Conservation (phyloP, 2,888 invertebrate species). For the Hydraecia micacea region DNA sequence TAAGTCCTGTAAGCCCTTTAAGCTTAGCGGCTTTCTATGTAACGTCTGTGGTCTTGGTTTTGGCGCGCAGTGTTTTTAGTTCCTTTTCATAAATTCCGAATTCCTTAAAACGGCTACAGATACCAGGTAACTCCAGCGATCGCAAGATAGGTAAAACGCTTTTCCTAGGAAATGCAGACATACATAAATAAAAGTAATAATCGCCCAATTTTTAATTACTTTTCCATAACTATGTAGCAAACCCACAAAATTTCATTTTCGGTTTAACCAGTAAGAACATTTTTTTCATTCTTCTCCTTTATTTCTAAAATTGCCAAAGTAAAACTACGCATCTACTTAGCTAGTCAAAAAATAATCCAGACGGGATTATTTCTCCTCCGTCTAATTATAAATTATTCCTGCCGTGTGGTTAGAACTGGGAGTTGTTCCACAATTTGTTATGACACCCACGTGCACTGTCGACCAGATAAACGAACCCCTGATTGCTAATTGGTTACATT, state of each 20-base stretch:
- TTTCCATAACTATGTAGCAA: not conserved
- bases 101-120: not conserved
- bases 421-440: slow-evolving; percentile 25
- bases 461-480: slow-evolving; percentile 16
- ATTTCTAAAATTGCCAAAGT: not conserved
- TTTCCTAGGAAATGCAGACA: not conserved
- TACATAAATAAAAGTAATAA: not conserved
- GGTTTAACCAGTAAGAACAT: not conserved
- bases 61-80: not conserved
- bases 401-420: slow-evolving; percentile 17
- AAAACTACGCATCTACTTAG: not conserved
- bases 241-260: not conserved
- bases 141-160: not conserved
- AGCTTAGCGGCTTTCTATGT: not conserved
- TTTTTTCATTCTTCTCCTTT: not conserved
- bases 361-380: too few species aligned
- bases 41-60: not conserved
- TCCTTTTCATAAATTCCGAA: not conserved
- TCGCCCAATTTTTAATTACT: not conserved
- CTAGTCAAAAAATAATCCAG: slow-evolving; percentile 10
- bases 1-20: too few species aligned
- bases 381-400: slow-evolving; percentile 45
- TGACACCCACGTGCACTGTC: slow-evolving; percentile 31
- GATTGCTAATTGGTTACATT: slow-evolving; percentile 50
- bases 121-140: not conserved